Evolutionary conservation across 2,888 invertebrate species (phyloP), one percentile per base, ranked within the genome.

Genomic region (Hemicrepidius hirtus): DNA sequence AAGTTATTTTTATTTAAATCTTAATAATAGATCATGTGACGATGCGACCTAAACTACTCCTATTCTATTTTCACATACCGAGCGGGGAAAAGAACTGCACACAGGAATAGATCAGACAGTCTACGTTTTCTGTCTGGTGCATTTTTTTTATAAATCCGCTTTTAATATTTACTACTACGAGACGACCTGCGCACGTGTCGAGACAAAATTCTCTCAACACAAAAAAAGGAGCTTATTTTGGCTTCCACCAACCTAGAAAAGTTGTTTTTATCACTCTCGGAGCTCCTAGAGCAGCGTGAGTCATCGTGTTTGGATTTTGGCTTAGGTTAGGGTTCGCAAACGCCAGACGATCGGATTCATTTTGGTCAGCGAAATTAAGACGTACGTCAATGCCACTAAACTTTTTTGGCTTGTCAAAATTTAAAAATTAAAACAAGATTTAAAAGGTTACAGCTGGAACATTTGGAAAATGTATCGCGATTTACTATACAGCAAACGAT

Each of bases 51-150:
- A 71, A 69, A 73, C 63, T 63, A 68, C 71, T 75, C 37, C 63
- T 64, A 68, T 68, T 76, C 76, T 76, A 76, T 76, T 76, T 76
- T 75, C 67, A 72, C 68, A 55, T 65, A 40, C 59, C 10, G 71
- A 65, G 65, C 68, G 69, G 71, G 68, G 69, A 64, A 63, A 62
- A 53, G 62, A 59, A 60, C 18, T 64, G 68, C 68, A 57, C 32
- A 67, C 72, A 57, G 32, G 63, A 63, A 69, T 57, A 57, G 32
- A 64, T 55, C 66, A 75, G 75, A 75, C 75, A 57, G 75, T 75
- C 72, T 73, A 57, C 72, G 68, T 72, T 72, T 72, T 72, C 69
- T 73, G 73, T 73, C 73, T 73, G 68, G 73, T 73, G 69, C 65
- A 73, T 9, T 69, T 73, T 68, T 65, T 67, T 59, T 60, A 46